Evolutionary conservation across 2,888 invertebrate genomes (phyloP), one percentile per base, ranked within the genome.

Genomic region (Tetranychus piercei): DNA sequence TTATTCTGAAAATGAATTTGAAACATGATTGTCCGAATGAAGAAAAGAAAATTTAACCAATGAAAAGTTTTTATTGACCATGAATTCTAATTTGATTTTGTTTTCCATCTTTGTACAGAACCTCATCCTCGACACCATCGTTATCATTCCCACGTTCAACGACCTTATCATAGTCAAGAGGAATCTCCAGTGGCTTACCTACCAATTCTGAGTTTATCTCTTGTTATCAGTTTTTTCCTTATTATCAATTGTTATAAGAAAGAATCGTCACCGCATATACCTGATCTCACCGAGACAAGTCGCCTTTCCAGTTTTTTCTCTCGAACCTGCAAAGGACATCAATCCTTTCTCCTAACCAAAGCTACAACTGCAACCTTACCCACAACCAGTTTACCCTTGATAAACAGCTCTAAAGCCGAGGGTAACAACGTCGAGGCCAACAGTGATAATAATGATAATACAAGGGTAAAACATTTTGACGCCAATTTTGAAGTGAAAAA

Each of bases 61-160:
- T n/a, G n/a, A n/a, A n/a, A n/a, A 34, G 34, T 34, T 34, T 0
- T 1, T 1, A 8, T 15, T 55, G 55, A 55, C 7, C 55, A 55
- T 2, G 6, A 15, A 55, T 15, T 5, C 0, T 8, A 15, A 15
- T 1, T 55, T 34, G 4, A 5, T 34, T 34, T 4, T 23, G 23
- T 23, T 34, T 3, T 34, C 23, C 23, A 7, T 69, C 11, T 22
- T 22, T 67, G 11, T 69, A 6, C 22, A 69, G 69, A 69, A 69
- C 34, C 69, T 20, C 69, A 69, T 69, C 69, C 69, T 69, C 69
- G 69, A 20, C 69, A 69, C 20, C 34, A 69, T 69, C 69, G 34
- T 20, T 69, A 69, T 69, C 69, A 69, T 69, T 69, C 69, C 18
- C 66, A 66, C 5, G 20, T 66, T 55, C 11, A 23, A 20, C 69